Conservation (phyloP, 2,888 invertebrate genomes). For the Drosophila prostipennis region DNA sequence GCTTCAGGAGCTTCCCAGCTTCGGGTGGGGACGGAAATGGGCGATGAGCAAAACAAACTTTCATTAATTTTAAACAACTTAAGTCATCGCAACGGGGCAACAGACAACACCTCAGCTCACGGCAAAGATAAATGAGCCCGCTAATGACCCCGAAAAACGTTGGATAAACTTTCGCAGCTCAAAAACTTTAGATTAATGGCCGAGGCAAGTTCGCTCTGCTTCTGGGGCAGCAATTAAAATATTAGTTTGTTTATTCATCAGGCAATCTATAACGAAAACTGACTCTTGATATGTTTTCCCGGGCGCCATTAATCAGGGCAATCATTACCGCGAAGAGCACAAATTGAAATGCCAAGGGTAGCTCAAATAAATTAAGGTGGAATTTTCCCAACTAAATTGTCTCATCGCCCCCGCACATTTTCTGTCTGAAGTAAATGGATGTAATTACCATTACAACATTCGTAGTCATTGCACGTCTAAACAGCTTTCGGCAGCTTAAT, state of each 20-base stretch:
- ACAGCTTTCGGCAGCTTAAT: constrained; percentile 31
- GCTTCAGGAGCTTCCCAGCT: constrained; percentile 1
- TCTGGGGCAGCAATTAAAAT: constrained; percentile 34
- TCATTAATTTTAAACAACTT: constrained; percentile 71
- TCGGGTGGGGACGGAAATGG: background rate
- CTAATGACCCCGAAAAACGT: constrained; percentile 61
- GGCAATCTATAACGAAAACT: constrained; percentile 24
- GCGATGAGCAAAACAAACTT: constrained; percentile 38
- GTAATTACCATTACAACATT: constrained; percentile 30
- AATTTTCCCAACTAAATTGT: background rate
- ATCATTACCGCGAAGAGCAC: constrained; percentile 2
- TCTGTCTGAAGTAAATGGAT: constrained; percentile 7
- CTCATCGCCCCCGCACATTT: background rate
- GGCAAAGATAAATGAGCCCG: constrained; percentile 64
- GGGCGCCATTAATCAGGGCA: constrained; percentile 23
- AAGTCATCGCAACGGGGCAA: constrained; percentile 37
- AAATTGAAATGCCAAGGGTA: constrained; percentile 24
- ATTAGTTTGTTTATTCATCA: constrained; percentile 37
- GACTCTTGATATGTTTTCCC: constrained; percentile 27
- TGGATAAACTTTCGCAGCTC: constrained; percentile 55
- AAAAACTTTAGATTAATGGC: constrained; percentile 68
- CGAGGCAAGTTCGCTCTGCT: constrained; percentile 7
- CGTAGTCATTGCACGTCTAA: constrained; percentile 34
- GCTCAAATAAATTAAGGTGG: background rate
- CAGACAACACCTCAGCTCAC: constrained; percentile 24